Base-by-base conservation (phyloP, 2,888 invertebrate species). In the Tipula confusa region DNA sequence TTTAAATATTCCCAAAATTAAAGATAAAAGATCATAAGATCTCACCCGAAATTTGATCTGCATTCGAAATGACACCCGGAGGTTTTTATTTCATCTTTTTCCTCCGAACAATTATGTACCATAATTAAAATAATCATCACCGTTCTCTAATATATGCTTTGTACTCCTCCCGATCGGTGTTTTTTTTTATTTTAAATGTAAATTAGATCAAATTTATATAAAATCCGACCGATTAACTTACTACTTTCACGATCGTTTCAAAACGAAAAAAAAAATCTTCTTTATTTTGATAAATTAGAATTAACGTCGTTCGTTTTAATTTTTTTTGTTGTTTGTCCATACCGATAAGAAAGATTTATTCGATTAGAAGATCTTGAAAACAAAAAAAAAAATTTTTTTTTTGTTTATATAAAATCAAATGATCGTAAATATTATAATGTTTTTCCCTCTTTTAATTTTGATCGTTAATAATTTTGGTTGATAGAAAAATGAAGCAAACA, bases 211-310 rank as follows among this genome's bases (percentile, higher is more conserved):
- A 7, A 18, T 64, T 64, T 64, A n/a, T n/a, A n/a, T n/a, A 64
- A 64, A 64, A 64, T 64, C 24, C 64, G 64, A 64, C 24, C 64
- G 64, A 64, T 64, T 64, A 24, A 64, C 64, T 43, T 11, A n/a
- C n/a, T 43, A 64, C 64, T 64, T 64, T 64, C 24, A 18, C 64
- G 64, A 64, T 64, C 64, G 64, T 64, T 64, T 64, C 18, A 13
- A 13, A 38, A 13, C 13, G 9, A 64, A 64, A 64, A 18, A 24
- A 64, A 18, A 64, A 64, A 24, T 24, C 64, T 64, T 24, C 64
- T 64, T 24, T 64, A 64, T 64, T 64, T 64, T 64, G 64, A 64
- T 64, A 64, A 64, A 64, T 64, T 64, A 64, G 64, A 64, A 64
- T 64, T 64, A 64, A 64, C 18, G 9, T 64, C 18, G 24, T 24